Evolutionary conservation across 2,113 vertebrate species (phyloP), one percentile per base, ranked within the genome.

Genomic region (Perca flavescens): DNA sequence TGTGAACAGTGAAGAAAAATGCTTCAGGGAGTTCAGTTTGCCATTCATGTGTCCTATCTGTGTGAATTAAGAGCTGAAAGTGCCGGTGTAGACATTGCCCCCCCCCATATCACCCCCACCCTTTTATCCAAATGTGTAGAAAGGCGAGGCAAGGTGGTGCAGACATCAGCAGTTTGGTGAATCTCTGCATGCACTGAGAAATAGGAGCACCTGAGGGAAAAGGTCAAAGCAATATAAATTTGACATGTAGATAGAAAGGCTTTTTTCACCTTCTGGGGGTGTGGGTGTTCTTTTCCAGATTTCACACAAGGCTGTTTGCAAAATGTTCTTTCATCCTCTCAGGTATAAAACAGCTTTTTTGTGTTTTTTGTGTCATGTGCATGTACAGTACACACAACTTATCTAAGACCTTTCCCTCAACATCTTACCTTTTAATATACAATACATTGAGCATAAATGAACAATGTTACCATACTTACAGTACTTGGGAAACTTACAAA

Each of bases 141-240:
- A 77, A 85, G 77, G 40, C 40, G 8, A 84, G 53, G 73, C 61
- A 57, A 31, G 52, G 74, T 71, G 70, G 67, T 92, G 93, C 93
- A 73, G 69, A 89, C 85, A 80, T 93, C 93, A 94, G 92, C 91
- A 91, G 79, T 93, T 94, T 74, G 75, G 72, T 56, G 54, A 88
- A 82, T 84, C 65, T 79, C 75, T 85, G 73, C 82, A 78, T 88
- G 69, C 86, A 49, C 22, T 64, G 64, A 68, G 68, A 81, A 90
- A 89, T 76, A 15, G 80, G 62, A 84, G 85, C 66, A 84, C 85
- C 76, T 66, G 67, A 84, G 81, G 84, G 79, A 89, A 91, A 93
- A 92, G 92, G 92, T 91, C 86, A 91, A 83, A 81, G 88, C 84
- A 86, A 89, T 93, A 88, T 87, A 85, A 81, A 89, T 88, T 86